Evolutionary conservation across 2,113 vertebrate genomes (phyloP), one percentile per base, ranked within the genome.

Genomic region (Butorides virescens): DNA sequence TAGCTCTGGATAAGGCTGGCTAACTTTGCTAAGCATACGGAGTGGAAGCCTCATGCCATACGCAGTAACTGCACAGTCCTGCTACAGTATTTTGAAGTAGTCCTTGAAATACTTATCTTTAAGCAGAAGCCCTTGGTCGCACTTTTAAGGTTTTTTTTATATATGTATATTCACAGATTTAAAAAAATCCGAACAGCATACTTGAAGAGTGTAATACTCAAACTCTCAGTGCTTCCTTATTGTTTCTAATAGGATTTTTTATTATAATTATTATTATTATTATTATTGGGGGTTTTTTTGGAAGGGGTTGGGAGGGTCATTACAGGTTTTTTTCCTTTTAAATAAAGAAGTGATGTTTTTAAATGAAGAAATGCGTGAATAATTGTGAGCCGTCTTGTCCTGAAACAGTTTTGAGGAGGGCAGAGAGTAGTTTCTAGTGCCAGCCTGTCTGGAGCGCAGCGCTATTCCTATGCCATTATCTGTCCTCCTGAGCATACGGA

Each of bases 121-220:
- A 97, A 97, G 94, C 95, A 97, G 97, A 97, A 97, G 97, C 97
- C 97, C 96, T 97, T 97, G 98, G 97, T 97, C 93, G 97, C 97
- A 98, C 98, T 98, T 98, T 98, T 97, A 98, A 97, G 97, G 96
- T 94, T 98, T 98, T 97, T 96, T 97, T 97, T 79, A 95, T 97
- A 88, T 96, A 93, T 98, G 96, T 98, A 97, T 97, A 98, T 96
- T 98, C 97, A 98, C 97, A 98, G 97, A 97, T 97, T 98, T 86
- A 95, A 98, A 96, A 97, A 97, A 96, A 98, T 97, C 97, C 53
- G 0, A 98, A 98, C 97, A 99, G 99, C 98, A 99, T 99, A 99
- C 99, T 99, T 99, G 99, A 99, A 99, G 99, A 99, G 99, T 96
- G 97, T 98, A 98, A 97, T 98, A 99, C 99, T 99, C 99, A 98